Percentiles rank a stretch among this genome's conserved stretches.
These are phyloP conservation scores for Eustalomyia histrio DNA, from an alignment of 2,888 invertebrate species.

Conservation along the genomic window DNA sequence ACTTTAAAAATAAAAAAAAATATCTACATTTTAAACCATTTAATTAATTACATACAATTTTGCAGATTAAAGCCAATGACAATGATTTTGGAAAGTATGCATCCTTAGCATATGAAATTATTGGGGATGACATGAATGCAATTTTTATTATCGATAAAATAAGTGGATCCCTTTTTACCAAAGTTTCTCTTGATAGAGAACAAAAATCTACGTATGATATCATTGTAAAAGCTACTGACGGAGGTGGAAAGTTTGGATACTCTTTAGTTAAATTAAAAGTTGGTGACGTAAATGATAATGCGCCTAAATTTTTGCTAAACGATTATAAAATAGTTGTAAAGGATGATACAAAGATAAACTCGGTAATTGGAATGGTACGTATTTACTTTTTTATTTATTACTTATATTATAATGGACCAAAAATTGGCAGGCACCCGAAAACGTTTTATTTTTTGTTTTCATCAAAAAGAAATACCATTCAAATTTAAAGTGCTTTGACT, in stretches of 20 bases:
- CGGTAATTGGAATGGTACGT: conserved; percentile 82
- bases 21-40: too few species aligned
- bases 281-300: conserved; percentile 90
- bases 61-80: conserved; percentile 88
- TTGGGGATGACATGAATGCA: conserved; percentile 86
- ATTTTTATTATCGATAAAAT: conserved; percentile 86
- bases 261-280: conserved; percentile 89
- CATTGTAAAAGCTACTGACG: conserved; percentile 90
- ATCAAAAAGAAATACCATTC: too few species aligned
- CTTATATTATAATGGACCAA: too few species aligned
- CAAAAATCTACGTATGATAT: conserved; percentile 85
- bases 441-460: too few species aligned
- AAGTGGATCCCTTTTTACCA: conserved; percentile 86
- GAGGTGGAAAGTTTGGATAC: conserved; percentile 88
- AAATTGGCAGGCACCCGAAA: too few species aligned
- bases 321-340: conserved; percentile 89
- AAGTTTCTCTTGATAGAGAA: conserved; percentile 88
- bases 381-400: not conserved
- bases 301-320: conserved; percentile 86
- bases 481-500: too few species aligned
- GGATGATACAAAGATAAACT: conserved; percentile 81
- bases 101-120: conserved; percentile 87
- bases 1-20: too few species aligned
- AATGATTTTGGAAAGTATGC: conserved; percentile 90
- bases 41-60: conserved; percentile 14